Conservation (phyloP, 2,888 invertebrate genomes). For the Halictus quadricinctus region DNA sequence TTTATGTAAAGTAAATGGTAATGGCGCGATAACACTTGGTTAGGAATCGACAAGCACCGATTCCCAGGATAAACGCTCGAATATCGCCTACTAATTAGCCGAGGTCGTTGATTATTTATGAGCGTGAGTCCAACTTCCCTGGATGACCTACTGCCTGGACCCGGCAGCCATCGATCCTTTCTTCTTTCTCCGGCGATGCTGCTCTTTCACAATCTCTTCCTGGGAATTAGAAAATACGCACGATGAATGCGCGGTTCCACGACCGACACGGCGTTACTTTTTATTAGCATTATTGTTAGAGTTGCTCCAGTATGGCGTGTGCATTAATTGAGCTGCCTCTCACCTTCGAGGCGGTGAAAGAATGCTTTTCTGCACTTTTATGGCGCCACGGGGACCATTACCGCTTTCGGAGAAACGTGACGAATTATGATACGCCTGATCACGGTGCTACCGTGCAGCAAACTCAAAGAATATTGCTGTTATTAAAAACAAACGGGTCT, state of each 20-base stretch:
- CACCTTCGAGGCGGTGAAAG: background rate
- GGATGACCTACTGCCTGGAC: conserved; percentile 26
- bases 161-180: background rate
- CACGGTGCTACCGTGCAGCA: background rate
- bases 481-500: background rate
- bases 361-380: conserved; percentile 1
- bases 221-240: conserved; percentile 29
- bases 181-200: background rate
- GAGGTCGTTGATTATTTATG: conserved; percentile 23
- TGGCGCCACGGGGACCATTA: background rate
- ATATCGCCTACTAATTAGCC: background rate
- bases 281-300: conserved; percentile 3
- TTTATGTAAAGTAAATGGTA: conserved; percentile 23
- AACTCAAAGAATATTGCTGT: background rate
- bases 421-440: background rate
- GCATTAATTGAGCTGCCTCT: background rate
- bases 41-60: background rate
- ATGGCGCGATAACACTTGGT: conserved; percentile 18
- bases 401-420: background rate
- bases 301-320: background rate
- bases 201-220: conserved; percentile 24
- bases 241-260: conserved; percentile 11
- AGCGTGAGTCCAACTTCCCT: conserved; percentile 1
- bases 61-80: conserved; percentile 12
- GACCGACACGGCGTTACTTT: background rate